Evolutionary conservation across 1,140 invertebrate genomes (phyloP), one percentile per base, ranked within the genome.

Genomic region (Pogonus chalceus): DNA sequence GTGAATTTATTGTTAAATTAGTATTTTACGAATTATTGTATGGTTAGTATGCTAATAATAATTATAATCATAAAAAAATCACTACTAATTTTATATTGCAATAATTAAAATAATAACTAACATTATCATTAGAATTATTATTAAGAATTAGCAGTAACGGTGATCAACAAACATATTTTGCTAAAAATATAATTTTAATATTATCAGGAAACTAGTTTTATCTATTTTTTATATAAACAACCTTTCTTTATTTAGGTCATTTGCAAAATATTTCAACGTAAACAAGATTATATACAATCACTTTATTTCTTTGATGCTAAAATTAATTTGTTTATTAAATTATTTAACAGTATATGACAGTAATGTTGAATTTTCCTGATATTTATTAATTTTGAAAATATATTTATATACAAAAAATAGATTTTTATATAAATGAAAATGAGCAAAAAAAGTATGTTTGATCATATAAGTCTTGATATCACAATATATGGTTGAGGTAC

Each of bases 11-110:
- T n/a, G n/a, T n/a, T n/a, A n/a, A n/a, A n/a, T n/a, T n/a, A n/a
- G n/a, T n/a, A n/a, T n/a, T n/a, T n/a, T n/a, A n/a, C n/a, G n/a
- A n/a, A n/a, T n/a, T n/a, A 7, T 31, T 31, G 26, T 31, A 14
- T 4, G 26, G 26, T 31, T 31, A 31, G 26, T 31, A 31, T 7
- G 14, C 7, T 31, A 7, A 31, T 31, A 31, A 31, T 12, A 43
- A 43, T 43, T 31, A 31, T 31, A 31, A 31, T 31, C 4, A 31
- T 31, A 31, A 43, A 43, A 43, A 43, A 43, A 43, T 43, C 37
- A 43, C 37, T 43, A 43, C 18, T 9, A 12, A 9, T 43, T 43
- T 43, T 18, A 43, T 43, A 43, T 43, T 43, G 37, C 37, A 43
- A 43, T 16, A 10, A 43, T 10, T 18, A 18, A 10, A 43, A 43